Conservation (phyloP, 2,888 invertebrate species). For the Amiota minor region DNA sequence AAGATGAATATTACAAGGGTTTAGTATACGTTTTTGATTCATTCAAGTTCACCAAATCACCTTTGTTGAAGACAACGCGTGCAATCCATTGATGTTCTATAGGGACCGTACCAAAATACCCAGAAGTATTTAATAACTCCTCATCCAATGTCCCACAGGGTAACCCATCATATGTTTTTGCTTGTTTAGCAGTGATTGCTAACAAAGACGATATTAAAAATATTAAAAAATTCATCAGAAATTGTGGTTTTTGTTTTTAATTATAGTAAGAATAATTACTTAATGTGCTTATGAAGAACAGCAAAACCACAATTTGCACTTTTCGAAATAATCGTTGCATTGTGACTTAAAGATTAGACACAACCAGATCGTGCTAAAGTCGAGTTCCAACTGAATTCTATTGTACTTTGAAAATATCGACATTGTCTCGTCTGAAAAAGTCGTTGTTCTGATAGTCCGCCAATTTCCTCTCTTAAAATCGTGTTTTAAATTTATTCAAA, state of each 20-base stretch:
- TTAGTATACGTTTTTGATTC: background rate
- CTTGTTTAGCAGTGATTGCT: background rate
- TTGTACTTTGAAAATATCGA: background rate
- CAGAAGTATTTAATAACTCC: constrained; percentile 31
- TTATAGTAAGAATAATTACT: too few species aligned
- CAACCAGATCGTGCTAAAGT: constrained; percentile 3
- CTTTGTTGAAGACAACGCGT: constrained; percentile 46
- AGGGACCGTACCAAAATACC: constrained; percentile 37
- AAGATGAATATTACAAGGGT: background rate
- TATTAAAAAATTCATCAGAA: too few species aligned
- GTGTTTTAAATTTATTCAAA: too few species aligned
- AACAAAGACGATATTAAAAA: too few species aligned
- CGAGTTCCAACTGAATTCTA: background rate
- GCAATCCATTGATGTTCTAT: constrained; percentile 57
- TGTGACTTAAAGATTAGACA: background rate
- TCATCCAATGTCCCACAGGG: constrained; percentile 30
- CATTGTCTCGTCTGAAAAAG: background rate
- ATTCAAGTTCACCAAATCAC: constrained; percentile 33
- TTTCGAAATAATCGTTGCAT: too few species aligned
- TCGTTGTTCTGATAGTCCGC: background rate
- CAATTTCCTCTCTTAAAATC: too few species aligned
- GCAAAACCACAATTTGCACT: too few species aligned
- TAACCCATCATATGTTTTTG: background rate
- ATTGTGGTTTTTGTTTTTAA: too few species aligned
- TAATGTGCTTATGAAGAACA: too few species aligned